Evolutionary conservation across 92 coral and sea anemone genomes (phyloP), one percentile per base, ranked within the genome.

Genomic region (Umimayanthus chanpuru): DNA sequence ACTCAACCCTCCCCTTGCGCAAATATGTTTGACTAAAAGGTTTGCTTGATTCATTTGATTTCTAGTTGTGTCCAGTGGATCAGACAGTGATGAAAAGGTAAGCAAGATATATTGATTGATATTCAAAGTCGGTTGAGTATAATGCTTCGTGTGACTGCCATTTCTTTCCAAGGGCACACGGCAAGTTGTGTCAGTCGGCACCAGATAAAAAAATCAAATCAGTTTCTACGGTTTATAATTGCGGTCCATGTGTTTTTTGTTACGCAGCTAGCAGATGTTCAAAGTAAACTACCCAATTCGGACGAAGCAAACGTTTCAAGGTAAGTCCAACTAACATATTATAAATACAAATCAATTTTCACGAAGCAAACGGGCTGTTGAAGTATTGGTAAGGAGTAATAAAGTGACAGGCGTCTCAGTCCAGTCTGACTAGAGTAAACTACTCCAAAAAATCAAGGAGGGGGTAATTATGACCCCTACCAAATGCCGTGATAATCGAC

Each of bases 341-440:
- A n/a, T 67, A 67, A 67, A 67, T 14, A 67, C 9, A 67, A 67
- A 67, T 67, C 73, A 67, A 29, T 67, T 67, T 67, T 67, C 26
- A 67, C 73, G 28, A 67, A 67, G 23, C 73, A 6, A 21, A 29
- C 11, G 73, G 3, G 23, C 26, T 67, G 73, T 67, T 67, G 73
- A 67, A 26, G 73, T 67, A 67, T 67, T 67, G 73, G 73, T 67
- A 67, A 67, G 73, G 73, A 67, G 28, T 21, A 67, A 67, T 67
- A 67, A 67, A 67, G 73, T 29, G 73, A 67, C 28, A 67, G 73
- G 73, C 73, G 73, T 67, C 73, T 29, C 73, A 8, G n/a, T n/a
- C n/a, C n/a, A 67, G 73, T 67, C 73, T 67, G 73, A 67, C 11
- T 67, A 68, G 74, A 11, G 11, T 68, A 68, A 68, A 21, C 12